These are phyloP conservation scores for Drosophila nebulosa DNA, from an alignment of 1,140 invertebrate genomes.

Conservation along the genomic window DNA sequence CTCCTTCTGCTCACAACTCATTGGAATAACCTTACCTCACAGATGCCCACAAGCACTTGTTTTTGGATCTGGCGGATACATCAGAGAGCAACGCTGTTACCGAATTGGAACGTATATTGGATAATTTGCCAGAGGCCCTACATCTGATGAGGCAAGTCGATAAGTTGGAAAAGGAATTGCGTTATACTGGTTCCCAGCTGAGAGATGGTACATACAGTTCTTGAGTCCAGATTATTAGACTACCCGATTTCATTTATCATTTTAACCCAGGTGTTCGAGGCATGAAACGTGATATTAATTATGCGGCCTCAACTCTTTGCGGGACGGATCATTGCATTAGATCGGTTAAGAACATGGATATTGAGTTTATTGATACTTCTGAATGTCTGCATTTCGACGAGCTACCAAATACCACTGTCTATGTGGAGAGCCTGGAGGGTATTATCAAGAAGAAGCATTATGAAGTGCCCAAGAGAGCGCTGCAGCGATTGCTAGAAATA, in stretches of 20 bases:
- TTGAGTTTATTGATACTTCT: conserved; percentile 83
- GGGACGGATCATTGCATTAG: conserved; percentile 33
- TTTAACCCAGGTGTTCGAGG: conserved; percentile 87
- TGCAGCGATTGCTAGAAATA: conserved; percentile 14
- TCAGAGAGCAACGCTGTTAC: conserved; percentile 88
- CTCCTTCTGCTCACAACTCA: background rate
- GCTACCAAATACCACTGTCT: conserved; percentile 25
- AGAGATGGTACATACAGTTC: conserved; percentile 83
- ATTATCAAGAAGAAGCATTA: background rate
- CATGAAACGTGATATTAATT: conserved; percentile 84
- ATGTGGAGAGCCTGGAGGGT: conserved; percentile 8
- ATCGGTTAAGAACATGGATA: conserved; percentile 83
- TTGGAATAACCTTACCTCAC: background rate
- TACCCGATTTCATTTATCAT: too few species aligned
- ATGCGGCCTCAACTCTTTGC: conserved; percentile 26
- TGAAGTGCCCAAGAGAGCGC: conserved; percentile 10
- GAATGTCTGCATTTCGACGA: conserved; percentile 46
- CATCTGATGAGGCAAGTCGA: conserved; percentile 85
- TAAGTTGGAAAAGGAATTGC: conserved; percentile 84
- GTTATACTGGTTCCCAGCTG: conserved; percentile 85
- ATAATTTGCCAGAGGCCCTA: conserved; percentile 85
- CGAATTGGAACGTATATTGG: conserved; percentile 87
- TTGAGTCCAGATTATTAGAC: too few species aligned
- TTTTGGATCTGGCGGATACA: conserved; percentile 85
- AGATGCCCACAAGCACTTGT: conserved; percentile 82